A percentile compares a stretch with the other conserved stretches of the same genome.
These are phyloP conservation scores for Trachythela sp. DNA, from an alignment of 64 coral and sea anemone genomes.

Conservation along the genomic window DNA sequence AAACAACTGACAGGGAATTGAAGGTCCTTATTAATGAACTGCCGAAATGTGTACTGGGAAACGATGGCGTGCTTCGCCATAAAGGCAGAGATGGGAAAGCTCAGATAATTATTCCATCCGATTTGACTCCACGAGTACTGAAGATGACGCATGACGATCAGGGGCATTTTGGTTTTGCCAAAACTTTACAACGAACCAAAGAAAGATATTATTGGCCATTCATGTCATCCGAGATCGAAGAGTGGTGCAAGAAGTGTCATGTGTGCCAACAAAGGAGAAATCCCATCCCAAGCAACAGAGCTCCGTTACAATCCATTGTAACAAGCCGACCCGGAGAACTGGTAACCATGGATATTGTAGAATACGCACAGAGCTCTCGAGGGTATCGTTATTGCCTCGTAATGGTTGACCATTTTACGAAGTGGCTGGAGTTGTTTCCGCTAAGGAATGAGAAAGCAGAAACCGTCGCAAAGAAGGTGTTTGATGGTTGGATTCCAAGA, in stretches of 20 bases:
- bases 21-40: too few species aligned
- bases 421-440: constrained; percentile 59
- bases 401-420: constrained; percentile 52
- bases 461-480: constrained; percentile 49
- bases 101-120: constrained; percentile 35
- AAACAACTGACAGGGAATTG: constrained; percentile 29
- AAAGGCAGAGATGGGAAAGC: constrained; percentile 13
- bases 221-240: constrained; percentile 39
- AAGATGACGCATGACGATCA: constrained; percentile 38
- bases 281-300: constrained; percentile 42
- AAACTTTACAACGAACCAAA: not conserved
- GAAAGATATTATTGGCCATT: constrained; percentile 44
- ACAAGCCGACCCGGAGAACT: constrained; percentile 38
- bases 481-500: constrained; percentile 53
- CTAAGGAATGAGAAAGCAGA: constrained; percentile 51
- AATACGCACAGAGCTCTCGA: constrained; percentile 17
- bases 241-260: constrained; percentile 38
- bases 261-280: constrained; percentile 48
- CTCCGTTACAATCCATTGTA: constrained; percentile 39
- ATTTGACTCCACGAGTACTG: constrained; percentile 7
- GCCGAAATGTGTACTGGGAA: constrained; percentile 17
- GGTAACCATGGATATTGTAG: constrained; percentile 54
- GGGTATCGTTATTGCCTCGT: constrained; percentile 42
- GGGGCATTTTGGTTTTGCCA: too few species aligned
- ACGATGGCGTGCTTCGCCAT: constrained; percentile 25